Evolutionary conservation across 2,113 vertebrate species (phyloP), one percentile per base, ranked within the genome.

Genomic region (Spermophilus dauricus): DNA sequence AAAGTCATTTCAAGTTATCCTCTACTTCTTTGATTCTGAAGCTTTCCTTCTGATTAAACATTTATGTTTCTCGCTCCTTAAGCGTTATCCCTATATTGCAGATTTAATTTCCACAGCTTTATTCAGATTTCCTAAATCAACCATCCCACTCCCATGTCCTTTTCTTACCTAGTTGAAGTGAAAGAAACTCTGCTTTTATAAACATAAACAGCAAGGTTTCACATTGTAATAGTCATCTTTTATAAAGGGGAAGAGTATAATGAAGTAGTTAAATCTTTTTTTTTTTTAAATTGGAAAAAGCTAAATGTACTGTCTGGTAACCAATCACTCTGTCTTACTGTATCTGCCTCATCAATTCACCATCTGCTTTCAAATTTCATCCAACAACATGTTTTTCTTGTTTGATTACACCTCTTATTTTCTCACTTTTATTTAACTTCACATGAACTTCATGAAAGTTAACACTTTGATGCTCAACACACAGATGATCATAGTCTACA

Each of bases 281-380:
- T 96, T 86, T 86, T 86, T 87, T 94, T 96, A 84, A 92, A 97
- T 95, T 95, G 89, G 77, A 61, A 93, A 86, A 97, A 92, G 53
- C 89, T 97, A 90, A 93, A 88, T 97, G 97, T 92, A 85, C 81
- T 92, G 96, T 95, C 83, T 87, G 80, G 78, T 95, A 96, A 95
- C 94, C 86, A 97, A 67, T 97, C 85, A 90, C 39, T 97, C 80
- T 56, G 14, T 88, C 80, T 61, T 83, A 93, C 73, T 87, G 32
- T 97, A 82, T 98, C 76, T 97, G 96, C 97, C 70, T 96, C 97
- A 98, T 98, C 87, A 7, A 96, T 96, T 97, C 87, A 87, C 97
- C 98, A 98, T 97, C 98, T 98, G 97, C 81, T 97, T 96, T 96
- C 96, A 96, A 85, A 97, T 96, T 96, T 96, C 89, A 95, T 97